Percentiles rank a stretch among this genome's conserved stretches.
phyloP scores from a whole-genome alignment of 2,797 vertebrate genomes.

The Alfaro cultratus region DNA sequence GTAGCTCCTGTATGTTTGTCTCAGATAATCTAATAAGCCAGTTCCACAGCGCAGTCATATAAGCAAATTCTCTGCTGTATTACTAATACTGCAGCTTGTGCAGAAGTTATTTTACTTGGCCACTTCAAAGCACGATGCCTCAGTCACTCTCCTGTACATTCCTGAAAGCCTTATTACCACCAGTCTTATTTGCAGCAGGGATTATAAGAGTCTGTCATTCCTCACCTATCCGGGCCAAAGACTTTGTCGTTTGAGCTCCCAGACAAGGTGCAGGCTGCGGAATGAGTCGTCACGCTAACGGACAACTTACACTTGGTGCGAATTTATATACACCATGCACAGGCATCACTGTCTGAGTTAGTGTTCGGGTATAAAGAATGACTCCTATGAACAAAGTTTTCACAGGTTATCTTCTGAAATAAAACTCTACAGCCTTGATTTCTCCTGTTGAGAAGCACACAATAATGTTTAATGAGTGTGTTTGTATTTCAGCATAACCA shows the following conservation, averaged over 20 bases:
- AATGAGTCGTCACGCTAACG: conserved; percentile 57
- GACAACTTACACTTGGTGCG: conserved; percentile 42
- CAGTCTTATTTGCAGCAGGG: conserved; percentile 52
- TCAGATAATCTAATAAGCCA: conserved; percentile 60
- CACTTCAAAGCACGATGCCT: conserved; percentile 41
- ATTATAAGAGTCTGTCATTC: conserved; percentile 72
- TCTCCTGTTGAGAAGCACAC: conserved; percentile 38
- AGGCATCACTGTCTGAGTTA: conserved; percentile 18
- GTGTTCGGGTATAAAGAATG: conserved; percentile 39
- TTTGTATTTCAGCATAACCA: conserved; percentile 59
- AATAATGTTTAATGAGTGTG: conserved; percentile 59
- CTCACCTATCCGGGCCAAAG: conserved; percentile 65
- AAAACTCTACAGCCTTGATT: conserved; percentile 46
- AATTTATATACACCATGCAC: conserved; percentile 24
- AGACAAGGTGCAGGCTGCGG: conserved; percentile 57
- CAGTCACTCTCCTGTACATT: conserved; percentile 43
- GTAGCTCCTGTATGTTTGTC: conserved; percentile 30
- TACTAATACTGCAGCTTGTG: conserved; percentile 41
- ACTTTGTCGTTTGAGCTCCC: conserved; percentile 59
- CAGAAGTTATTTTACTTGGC: conserved; percentile 48
- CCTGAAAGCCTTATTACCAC: conserved; percentile 55
- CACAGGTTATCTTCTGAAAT: conserved; percentile 26
- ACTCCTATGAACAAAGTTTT: conserved; percentile 37
- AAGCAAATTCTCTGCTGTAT: conserved; percentile 43
- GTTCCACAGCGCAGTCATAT: conserved; percentile 30